phyloP scores from a whole-genome alignment of 2,888 invertebrate genomes.

The Capitulum mitella region DNA sequence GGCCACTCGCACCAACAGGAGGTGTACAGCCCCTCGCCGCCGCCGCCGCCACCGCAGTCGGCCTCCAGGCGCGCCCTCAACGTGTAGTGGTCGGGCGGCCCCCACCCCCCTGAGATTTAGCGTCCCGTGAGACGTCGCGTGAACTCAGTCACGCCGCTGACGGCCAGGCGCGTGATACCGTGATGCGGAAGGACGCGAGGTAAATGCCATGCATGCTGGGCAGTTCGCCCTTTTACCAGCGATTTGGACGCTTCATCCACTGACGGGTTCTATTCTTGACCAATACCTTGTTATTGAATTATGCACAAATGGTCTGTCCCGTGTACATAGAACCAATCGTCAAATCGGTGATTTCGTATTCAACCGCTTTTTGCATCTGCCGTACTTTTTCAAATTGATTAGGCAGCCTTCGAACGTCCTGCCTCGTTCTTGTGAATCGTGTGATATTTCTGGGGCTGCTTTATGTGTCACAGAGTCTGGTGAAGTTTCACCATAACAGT shows the following conservation, averaged over 20 bases:
- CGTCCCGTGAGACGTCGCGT: too few relatives aligned
- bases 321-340: conserved; percentile 3
- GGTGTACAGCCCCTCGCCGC: conserved; percentile 34
- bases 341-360: neutral
- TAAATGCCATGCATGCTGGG: neutral
- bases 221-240: neutral
- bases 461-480: neutral
- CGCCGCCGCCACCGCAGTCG: conserved; percentile 35
- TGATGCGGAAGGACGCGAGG: too few relatives aligned
- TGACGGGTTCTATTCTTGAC: conserved; percentile 20
- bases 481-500: too few relatives aligned
- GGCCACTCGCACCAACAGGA: conserved; percentile 32
- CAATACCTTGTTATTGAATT: conserved; percentile 15
- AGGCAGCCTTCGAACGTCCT: neutral
- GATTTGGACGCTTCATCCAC: neutral
- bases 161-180: too few relatives aligned
- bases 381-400: conserved; percentile 3
- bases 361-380: neutral
- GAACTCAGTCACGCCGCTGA: too few relatives aligned
- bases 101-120: too few relatives aligned
- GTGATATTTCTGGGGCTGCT: conserved; percentile 12
- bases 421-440: neutral
- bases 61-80: conserved; percentile 36
- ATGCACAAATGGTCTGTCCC: conserved; percentile 19
- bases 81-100: conserved; percentile 33